phyloP scores from a whole-genome alignment of 92 coral and sea anemone species.

The Actinernus sp. region DNA sequence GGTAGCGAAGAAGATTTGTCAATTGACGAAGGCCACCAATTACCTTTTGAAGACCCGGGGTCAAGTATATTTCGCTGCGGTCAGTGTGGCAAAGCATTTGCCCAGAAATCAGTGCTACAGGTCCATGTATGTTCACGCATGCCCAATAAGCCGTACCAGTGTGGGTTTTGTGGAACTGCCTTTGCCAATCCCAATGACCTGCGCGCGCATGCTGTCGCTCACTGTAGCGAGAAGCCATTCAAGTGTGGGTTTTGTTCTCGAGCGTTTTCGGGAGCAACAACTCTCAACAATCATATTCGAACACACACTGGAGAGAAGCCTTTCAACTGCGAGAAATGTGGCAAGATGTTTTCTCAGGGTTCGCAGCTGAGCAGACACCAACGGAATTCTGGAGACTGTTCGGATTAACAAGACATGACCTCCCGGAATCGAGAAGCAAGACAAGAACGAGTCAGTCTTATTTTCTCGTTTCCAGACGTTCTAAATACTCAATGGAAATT shows the following conservation, averaged over 20 bases:
- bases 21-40: neutral
- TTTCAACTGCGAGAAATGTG: slow-evolving; percentile 77
- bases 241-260: slow-evolving; percentile 79
- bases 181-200: slow-evolving; percentile 65
- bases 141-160: slow-evolving; percentile 61
- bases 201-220: slow-evolving; percentile 62
- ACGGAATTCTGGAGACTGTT: slow-evolving; percentile 22
- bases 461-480: too few relatives aligned
- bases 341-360: slow-evolving; percentile 84
- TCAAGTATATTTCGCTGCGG: slow-evolving; percentile 40
- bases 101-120: slow-evolving; percentile 36
- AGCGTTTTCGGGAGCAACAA: slow-evolving; percentile 65
- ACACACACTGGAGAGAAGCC: slow-evolving; percentile 77
- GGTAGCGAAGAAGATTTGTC: slow-evolving; percentile 9
- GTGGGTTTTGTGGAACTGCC: slow-evolving; percentile 63
- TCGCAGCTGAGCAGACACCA: slow-evolving; percentile 87
- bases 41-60: slow-evolving; percentile 3
- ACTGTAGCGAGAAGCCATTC: slow-evolving; percentile 78
- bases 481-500: too few relatives aligned
- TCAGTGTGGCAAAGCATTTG: slow-evolving; percentile 35
- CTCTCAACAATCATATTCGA: slow-evolving; percentile 74
- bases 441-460: too few relatives aligned
- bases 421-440: too few relatives aligned
- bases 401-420: too few relatives aligned
- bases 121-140: slow-evolving; percentile 32